Evolutionary conservation across 2,113 vertebrate genomes (phyloP).

Genomic region (Shinisaurus crocodilurus): DNA sequence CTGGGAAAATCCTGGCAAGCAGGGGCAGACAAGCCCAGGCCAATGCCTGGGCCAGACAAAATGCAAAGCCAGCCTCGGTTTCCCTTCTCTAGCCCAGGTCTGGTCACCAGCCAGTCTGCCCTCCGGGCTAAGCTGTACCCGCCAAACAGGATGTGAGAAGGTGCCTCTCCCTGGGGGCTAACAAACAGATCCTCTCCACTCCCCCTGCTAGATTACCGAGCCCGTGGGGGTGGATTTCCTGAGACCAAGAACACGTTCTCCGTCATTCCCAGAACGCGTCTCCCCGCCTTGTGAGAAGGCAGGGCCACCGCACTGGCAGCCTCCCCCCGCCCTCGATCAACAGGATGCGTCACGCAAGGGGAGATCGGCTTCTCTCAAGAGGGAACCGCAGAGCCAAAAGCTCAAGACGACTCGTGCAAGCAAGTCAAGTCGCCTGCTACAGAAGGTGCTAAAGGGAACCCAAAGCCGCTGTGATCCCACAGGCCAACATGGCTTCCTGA

Average conservation of each 20-base stretch:
- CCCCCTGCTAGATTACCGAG: background rate
- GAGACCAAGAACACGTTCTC: background rate
- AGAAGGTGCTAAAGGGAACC: background rate
- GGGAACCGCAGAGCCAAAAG: background rate
- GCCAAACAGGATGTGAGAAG: background rate
- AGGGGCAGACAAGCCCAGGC: too few relatives aligned
- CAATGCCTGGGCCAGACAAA: background rate
- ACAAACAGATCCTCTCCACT: background rate
- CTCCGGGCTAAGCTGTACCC: background rate
- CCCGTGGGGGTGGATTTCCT: background rate
- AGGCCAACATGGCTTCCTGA: background rate
- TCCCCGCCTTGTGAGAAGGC: too few relatives aligned
- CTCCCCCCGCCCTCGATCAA: too few relatives aligned
- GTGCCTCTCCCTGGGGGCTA: background rate
- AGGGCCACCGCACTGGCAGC: too few relatives aligned
- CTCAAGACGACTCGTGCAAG: background rate
- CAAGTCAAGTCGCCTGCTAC: background rate
- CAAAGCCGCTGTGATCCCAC: background rate
- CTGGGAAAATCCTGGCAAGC: background rate
- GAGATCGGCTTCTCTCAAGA: too few relatives aligned
- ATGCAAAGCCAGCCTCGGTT: background rate
- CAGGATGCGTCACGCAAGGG: too few relatives aligned
- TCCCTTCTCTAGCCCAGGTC: background rate
- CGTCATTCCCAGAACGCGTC: background rate
- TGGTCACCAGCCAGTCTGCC: background rate